Conservation (phyloP, 2,797 vertebrate species). For the Sebastes matsubarae region DNA sequence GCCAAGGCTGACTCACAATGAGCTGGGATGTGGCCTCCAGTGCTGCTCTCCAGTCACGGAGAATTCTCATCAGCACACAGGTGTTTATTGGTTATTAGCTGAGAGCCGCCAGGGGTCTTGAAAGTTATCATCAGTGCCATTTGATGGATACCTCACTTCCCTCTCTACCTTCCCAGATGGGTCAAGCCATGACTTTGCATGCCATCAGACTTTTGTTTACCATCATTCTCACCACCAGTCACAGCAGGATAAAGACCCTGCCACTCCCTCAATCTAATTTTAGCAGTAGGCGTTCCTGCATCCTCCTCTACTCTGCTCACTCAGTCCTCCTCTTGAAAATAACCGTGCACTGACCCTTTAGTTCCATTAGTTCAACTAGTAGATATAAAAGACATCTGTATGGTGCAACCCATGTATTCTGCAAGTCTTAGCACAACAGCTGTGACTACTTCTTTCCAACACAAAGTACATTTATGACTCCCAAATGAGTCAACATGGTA, state of each 20-base stretch:
- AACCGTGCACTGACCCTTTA: not conserved
- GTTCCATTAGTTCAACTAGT: slow-evolving; percentile 8
- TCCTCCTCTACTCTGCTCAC: not conserved
- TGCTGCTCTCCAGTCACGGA: not conserved
- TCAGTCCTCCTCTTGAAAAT: slow-evolving; percentile 5
- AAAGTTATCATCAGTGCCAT: not conserved
- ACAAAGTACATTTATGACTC: not conserved
- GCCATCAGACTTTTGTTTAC: slow-evolving; percentile 2
- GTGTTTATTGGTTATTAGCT: not conserved
- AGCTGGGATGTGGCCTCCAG: not conserved
- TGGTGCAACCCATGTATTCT: not conserved
- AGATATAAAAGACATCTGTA: not conserved
- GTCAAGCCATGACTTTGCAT: not conserved
- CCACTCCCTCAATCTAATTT: slow-evolving; percentile 46
- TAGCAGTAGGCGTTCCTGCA: slow-evolving; percentile 23
- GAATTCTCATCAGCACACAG: slow-evolving; percentile 4
- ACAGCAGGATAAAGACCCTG: slow-evolving; percentile 13
- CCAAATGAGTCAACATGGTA: not conserved
- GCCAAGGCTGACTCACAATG: not conserved
- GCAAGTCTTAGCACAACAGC: not conserved
- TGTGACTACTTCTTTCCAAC: not conserved
- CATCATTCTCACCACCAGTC: not conserved
- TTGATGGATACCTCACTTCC: not conserved
- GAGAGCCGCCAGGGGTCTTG: not conserved
- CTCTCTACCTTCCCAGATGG: not conserved